Conservation (phyloP, 2,888 invertebrate genomes). For the Lochmaea capreae region DNA sequence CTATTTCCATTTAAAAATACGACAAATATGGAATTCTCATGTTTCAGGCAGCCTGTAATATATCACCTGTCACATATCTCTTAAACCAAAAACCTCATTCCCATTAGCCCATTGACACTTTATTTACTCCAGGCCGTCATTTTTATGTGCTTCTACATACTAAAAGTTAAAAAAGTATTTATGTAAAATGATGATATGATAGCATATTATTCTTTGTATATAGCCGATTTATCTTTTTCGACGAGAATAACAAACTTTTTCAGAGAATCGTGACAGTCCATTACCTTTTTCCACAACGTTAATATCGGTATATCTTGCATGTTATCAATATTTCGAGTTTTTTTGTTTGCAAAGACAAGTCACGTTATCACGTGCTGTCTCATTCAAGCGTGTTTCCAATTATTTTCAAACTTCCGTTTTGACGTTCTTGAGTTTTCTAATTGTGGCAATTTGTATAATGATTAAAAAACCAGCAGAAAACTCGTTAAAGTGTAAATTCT, state of each 20-base stretch:
- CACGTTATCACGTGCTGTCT: background rate
- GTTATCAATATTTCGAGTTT: background rate
- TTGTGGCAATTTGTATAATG: conserved; percentile 16
- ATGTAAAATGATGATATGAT: too few relatives aligned
- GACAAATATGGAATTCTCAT: too few relatives aligned
- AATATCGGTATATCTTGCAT: background rate
- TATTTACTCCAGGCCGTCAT: too few relatives aligned
- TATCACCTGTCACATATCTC: too few relatives aligned
- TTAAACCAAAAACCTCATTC: too few relatives aligned
- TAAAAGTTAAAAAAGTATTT: too few relatives aligned
- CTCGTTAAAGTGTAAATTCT: conserved; percentile 19
- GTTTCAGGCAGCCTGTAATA: too few relatives aligned
- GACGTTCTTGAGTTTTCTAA: conserved; percentile 1
- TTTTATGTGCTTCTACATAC: too few relatives aligned
- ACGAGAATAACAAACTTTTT: background rate
- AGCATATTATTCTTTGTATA: too few relatives aligned
- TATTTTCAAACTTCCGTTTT: background rate
- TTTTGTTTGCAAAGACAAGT: background rate
- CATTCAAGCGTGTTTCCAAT: background rate
- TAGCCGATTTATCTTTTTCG: background rate
- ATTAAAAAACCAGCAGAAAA: conserved; percentile 6
- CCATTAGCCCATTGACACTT: too few relatives aligned
- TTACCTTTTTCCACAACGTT: background rate
- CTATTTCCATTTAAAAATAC: too few relatives aligned
- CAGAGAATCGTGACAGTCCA: background rate